Evolutionary conservation across 2,888 invertebrate species (phyloP).

Genomic region (Morinoia aosen): DNA sequence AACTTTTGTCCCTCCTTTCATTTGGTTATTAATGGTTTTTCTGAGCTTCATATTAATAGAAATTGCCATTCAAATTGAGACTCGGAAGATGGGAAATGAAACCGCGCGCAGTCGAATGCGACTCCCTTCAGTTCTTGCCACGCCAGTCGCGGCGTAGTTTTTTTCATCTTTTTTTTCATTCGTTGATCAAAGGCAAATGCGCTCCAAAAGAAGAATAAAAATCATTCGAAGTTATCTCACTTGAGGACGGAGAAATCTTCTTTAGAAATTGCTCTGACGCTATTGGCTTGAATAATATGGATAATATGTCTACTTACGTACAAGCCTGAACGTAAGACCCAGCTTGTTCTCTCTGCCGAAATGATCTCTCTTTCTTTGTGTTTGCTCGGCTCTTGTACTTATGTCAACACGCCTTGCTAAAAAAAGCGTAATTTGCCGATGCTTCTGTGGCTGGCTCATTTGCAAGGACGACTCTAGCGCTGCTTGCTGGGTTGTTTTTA

Average conservation of each 20-base stretch:
- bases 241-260: neutral
- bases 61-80: slow-evolving; percentile 27
- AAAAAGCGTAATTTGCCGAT: neutral
- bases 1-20: neutral
- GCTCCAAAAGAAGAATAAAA: neutral
- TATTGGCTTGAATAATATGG: neutral
- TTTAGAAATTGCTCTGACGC: neutral
- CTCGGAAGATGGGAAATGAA: neutral
- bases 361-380: neutral
- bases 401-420: neutral
- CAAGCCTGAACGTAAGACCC: neutral
- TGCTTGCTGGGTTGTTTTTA: neutral
- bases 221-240: neutral
- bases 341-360: neutral
- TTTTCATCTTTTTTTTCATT: neutral
- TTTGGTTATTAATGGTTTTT: slow-evolving; percentile 23
- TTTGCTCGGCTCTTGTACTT: neutral
- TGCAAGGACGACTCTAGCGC: neutral
- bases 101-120: neutral
- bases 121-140: neutral
- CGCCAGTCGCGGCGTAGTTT: neutral
- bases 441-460: neutral
- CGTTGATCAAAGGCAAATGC: neutral
- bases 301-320: neutral
- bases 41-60: neutral